Conservation (phyloP, 2,797 vertebrate species). For the Triplophysa yarkandensis region DNA sequence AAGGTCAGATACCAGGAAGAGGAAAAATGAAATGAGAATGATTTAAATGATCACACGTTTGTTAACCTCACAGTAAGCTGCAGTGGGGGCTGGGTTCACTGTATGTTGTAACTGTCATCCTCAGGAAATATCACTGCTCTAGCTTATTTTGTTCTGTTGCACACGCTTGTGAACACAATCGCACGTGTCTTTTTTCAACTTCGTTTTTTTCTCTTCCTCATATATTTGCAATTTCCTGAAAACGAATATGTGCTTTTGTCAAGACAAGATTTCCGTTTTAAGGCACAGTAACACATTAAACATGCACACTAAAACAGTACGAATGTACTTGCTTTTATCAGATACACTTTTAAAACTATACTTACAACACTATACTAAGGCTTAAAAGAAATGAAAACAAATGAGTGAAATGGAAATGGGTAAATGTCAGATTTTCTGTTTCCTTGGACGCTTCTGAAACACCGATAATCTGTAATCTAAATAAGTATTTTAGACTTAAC, state of each 20-base stretch:
- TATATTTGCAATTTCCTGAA: slow-evolving; percentile 40
- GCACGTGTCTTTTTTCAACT: not conserved
- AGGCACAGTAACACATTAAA: not conserved
- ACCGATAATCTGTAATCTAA: not conserved
- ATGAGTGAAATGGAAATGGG: too few relatives aligned
- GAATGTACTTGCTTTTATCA: not conserved
- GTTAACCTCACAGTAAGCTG: not conserved
- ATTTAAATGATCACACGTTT: slow-evolving; percentile 39
- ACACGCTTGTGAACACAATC: not conserved
- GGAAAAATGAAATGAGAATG: slow-evolving; percentile 36
- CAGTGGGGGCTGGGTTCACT: slow-evolving; percentile 4
- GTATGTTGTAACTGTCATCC: slow-evolving; percentile 12
- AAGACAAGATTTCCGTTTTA: not conserved
- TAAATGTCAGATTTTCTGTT: too few relatives aligned
- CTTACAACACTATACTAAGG: too few relatives aligned
- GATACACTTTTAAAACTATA: too few relatives aligned
- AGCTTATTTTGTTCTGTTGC: not conserved
- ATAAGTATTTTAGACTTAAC: not conserved
- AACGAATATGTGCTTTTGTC: not conserved
- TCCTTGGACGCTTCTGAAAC: too few relatives aligned
- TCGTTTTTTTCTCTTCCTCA: slow-evolving; percentile 33
- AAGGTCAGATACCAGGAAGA: slow-evolving; percentile 41
- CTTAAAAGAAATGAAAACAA: not conserved
- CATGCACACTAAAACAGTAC: not conserved
- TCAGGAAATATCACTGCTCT: slow-evolving; percentile 47